Evolutionary conservation across 1,140 invertebrate species (phyloP).

Genomic region (Pseudomyrmex sp.): DNA sequence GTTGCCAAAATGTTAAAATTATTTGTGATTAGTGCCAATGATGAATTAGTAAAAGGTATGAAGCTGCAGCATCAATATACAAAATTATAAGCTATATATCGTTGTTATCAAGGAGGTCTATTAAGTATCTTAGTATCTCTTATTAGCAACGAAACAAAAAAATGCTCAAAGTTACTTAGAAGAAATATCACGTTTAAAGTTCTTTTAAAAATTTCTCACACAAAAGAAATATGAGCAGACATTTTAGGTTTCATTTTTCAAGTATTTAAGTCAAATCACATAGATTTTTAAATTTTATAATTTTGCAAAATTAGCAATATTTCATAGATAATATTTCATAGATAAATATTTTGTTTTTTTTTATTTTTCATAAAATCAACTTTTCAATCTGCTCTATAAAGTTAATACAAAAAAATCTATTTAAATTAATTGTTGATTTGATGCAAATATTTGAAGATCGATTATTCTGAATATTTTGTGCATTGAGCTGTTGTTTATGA

Average conservation of each 20-base stretch:
- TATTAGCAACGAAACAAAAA: conserved; percentile 80
- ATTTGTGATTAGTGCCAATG: conserved; percentile 73
- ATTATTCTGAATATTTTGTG: conserved; percentile 1
- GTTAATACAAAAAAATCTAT: not conserved
- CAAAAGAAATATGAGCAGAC: conserved; percentile 30
- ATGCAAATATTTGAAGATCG: not conserved
- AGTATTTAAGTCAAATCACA: not conserved
- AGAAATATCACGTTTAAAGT: conserved; percentile 2
- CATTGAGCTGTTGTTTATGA: conserved; percentile 52
- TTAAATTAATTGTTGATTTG: not conserved
- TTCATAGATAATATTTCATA: no score
- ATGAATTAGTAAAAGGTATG: conserved; percentile 85
- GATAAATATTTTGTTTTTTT: no score
- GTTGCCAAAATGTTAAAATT: not conserved
- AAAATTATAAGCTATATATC: conserved; percentile 42
- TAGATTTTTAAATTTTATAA: not conserved
- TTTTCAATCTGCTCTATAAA: no score
- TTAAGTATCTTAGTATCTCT: conserved; percentile 67
- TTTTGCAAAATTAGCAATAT: not conserved
- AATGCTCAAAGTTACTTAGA: conserved; percentile 53
- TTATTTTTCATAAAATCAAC: no score
- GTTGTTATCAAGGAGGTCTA: conserved; percentile 76
- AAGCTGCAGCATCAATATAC: conserved; percentile 65
- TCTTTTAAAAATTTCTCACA: not conserved
- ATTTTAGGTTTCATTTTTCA: conserved; percentile 59